These are phyloP conservation scores for Lottia scabra DNA, from an alignment of 2,888 invertebrate genomes.

Conservation along the genomic window DNA sequence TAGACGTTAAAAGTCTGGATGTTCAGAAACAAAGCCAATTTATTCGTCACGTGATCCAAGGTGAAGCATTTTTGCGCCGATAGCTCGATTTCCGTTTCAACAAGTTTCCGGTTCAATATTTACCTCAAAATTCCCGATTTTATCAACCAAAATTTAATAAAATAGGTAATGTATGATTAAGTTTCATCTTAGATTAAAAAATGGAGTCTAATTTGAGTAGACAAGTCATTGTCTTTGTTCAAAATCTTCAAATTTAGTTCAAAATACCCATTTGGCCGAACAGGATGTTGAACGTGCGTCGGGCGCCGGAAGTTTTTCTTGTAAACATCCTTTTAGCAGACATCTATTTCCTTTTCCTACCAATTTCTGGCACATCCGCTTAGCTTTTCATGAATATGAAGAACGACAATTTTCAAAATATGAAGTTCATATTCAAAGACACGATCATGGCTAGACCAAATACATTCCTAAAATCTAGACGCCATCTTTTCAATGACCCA, in stretches of 20 bases:
- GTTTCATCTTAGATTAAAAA: too few species aligned
- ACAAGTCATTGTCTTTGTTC: too few species aligned
- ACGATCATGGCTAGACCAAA: not conserved
- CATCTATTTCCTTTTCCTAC: slow-evolving; percentile 55
- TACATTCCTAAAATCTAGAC: not conserved
- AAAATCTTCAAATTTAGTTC: not conserved
- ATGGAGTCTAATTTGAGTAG: too few species aligned
- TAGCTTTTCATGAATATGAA: not conserved
- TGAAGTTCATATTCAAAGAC: not conserved
- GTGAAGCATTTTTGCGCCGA: slow-evolving; percentile 49
- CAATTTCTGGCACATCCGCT: not conserved
- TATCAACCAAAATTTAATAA: not conserved
- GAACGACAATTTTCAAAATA: not conserved
- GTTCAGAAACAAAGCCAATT: not conserved
- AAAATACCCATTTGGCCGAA: slow-evolving; percentile 28
- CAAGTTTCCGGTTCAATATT: slow-evolving; percentile 52
- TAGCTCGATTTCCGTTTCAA: slow-evolving; percentile 57
- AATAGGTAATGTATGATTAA: too few species aligned
- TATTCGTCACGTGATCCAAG: slow-evolving; percentile 47
- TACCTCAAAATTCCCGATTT: slow-evolving; percentile 6
- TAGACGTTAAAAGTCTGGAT: too few species aligned
- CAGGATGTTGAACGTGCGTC: slow-evolving; percentile 62
- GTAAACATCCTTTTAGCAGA: slow-evolving; percentile 57
- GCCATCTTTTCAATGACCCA: not conserved
- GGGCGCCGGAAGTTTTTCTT: slow-evolving; percentile 61